Conservation (phyloP, 2,888 invertebrate species). For the Amphipyra tragopoginis region DNA sequence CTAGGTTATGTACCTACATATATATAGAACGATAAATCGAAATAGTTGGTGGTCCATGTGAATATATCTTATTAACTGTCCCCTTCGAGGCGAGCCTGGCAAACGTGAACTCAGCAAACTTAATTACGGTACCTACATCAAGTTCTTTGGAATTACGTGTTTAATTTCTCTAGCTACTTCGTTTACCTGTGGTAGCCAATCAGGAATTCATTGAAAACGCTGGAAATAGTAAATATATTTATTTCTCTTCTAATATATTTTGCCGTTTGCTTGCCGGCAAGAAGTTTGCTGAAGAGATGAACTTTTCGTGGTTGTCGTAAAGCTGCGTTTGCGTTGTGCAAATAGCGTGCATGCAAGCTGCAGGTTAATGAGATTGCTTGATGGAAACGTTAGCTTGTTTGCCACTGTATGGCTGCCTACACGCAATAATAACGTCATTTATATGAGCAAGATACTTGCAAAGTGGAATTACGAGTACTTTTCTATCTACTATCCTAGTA, state of each 20-base stretch:
- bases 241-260: background rate
- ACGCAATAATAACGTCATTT: too few relatives aligned
- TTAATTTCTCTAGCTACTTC: slow-evolving; percentile 60
- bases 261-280: too few relatives aligned
- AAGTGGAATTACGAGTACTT: too few relatives aligned
- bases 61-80: slow-evolving; percentile 64
- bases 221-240: background rate
- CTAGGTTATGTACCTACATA: slow-evolving; percentile 6
- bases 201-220: slow-evolving; percentile 50
- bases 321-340: too few relatives aligned
- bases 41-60: slow-evolving; percentile 54
- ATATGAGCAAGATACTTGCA: too few relatives aligned
- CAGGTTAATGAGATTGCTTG: too few relatives aligned
- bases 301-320: too few relatives aligned
- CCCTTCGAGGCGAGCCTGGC: slow-evolving; percentile 21
- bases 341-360: too few relatives aligned
- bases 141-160: slow-evolving; percentile 69
- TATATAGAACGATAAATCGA: slow-evolving; percentile 31
- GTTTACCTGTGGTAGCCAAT: slow-evolving; percentile 56
- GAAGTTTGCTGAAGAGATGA: too few relatives aligned
- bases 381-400: too few relatives aligned
- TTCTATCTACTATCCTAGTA: too few relatives aligned
- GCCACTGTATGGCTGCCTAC: too few relatives aligned
- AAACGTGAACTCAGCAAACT: slow-evolving; percentile 63
- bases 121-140: slow-evolving; percentile 74